These are phyloP conservation scores for Passerculus sandwichensis DNA, from an alignment of 2,797 vertebrate species.

Conservation along the genomic window DNA sequence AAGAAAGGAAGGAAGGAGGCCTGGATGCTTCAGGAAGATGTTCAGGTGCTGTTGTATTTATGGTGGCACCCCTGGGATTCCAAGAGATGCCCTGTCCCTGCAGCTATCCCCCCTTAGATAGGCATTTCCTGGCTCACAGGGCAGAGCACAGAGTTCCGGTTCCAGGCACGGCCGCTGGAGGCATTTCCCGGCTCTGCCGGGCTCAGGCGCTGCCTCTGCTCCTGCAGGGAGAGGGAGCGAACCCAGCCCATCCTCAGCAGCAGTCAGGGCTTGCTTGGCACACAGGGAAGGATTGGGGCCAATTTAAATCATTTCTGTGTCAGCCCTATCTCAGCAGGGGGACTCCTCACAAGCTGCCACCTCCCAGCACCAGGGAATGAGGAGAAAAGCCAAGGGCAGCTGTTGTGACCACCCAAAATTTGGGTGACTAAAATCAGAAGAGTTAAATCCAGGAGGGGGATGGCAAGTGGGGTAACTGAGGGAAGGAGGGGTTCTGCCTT, in stretches of 20 bases:
- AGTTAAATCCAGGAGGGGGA: background rate
- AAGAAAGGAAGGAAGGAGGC: background rate
- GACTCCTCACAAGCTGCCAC: background rate
- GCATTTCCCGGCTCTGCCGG: background rate
- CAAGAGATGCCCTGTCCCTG: background rate
- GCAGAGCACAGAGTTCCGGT: background rate
- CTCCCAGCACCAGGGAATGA: background rate
- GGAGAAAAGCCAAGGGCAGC: background rate
- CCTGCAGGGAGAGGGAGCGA: background rate
- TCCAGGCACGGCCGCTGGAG: background rate
- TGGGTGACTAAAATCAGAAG: rapidly evolving
- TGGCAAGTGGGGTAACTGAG: background rate
- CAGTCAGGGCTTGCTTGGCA: background rate
- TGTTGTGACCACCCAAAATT: background rate
- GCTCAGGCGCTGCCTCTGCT: background rate
- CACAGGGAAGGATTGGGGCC: background rate
- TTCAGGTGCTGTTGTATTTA: background rate
- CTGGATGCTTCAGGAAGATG: background rate
- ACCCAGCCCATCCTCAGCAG: background rate
- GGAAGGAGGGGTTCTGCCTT: background rate
- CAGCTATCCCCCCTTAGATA: background rate
- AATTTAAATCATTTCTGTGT: background rate
- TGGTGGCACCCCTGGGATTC: background rate
- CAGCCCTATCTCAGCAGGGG: background rate
- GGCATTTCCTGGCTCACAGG: rapidly evolving